Evolutionary conservation across 2,797 vertebrate genomes (phyloP), one percentile per base, ranked within the genome.

Genomic region (Telmatherina bonti): DNA sequence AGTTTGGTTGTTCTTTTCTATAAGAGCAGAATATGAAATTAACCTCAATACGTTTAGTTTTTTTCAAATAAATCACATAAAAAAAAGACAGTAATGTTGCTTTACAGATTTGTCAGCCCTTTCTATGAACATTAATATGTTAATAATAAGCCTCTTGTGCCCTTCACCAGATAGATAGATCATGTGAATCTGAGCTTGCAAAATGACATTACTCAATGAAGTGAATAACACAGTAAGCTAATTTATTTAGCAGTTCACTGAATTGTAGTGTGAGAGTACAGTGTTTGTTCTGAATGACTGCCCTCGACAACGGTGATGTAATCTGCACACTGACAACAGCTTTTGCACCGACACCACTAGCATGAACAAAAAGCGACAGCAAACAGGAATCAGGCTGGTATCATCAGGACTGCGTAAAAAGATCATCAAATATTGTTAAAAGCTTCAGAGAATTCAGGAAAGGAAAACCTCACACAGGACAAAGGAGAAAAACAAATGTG

Each of bases 171-270:
- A 55, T 41, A 69, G 58, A 70, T 26, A 24, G 30, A 67, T 47
- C n/a, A 0, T 63, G 58, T 72, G 65, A 69, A 63, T 87, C 63
- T 78, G 65, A 62, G 69, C 65, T 29, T 73, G 65, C 64, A 67
- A 66, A 85, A 82, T 84, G 63, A 52, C 67, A 74, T 67, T 76
- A 74, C 65, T 83, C 81, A 77, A 75, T 83, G 83, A 81, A 79
- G 80, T 80, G 72, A 80, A 29, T 51, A 81, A 54, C 62, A 73
- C 52, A 72, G 60, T 63, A 70, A 78, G 76, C 72, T 73, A 52
- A 80, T 87, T 78, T 79, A 85, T 84, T 84, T 67, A 80, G 70
- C 86, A 76, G 85, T 61, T 87, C 85, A 85, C 56, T 86, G 73
- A 71, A 56, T 86, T 80, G 62, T 5, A 26, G 71, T 33, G 60